phyloP scores from a whole-genome alignment of 1,140 invertebrate genomes.

The Papilio xuthus region DNA sequence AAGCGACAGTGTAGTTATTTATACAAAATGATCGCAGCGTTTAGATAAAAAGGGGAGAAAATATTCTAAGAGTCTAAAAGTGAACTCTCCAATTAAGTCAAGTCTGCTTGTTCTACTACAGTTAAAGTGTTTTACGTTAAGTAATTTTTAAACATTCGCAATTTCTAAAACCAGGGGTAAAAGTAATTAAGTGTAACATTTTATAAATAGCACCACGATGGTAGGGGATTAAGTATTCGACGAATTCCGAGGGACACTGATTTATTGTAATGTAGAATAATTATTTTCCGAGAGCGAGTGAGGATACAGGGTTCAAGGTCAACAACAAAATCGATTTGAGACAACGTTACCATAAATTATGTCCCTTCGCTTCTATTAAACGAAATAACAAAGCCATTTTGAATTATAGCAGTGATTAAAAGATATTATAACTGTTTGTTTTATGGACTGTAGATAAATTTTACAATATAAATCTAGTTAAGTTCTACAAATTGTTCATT shows the following conservation, averaged over 20 bases:
- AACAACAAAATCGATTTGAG: constrained; percentile 13
- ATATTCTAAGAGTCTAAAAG: no score
- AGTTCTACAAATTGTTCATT: background rate
- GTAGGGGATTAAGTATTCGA: background rate
- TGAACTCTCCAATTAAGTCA: no score
- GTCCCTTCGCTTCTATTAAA: background rate
- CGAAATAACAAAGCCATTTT: background rate
- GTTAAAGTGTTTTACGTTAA: no score
- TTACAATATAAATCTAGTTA: background rate
- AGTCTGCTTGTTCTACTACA: no score
- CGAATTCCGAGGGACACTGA: constrained; percentile 20
- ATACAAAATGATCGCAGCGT: no score
- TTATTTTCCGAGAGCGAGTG: constrained; percentile 25
- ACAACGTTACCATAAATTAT: background rate
- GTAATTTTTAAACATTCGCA: background rate
- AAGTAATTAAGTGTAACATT: background rate
- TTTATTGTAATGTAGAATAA: constrained; percentile 22
- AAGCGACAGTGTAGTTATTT: no score
- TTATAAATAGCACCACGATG: constrained; percentile 8
- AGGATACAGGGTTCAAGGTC: background rate
- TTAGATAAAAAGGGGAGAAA: no score
- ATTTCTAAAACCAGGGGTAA: background rate
- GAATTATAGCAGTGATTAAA: background rate
- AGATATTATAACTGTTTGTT: background rate
- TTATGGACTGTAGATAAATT: background rate